A percentile compares a stretch with the other conserved stretches of the same genome.
phyloP scores from a whole-genome alignment of 1,140 invertebrate species.

The Caenorhabditis brenneri region DNA sequence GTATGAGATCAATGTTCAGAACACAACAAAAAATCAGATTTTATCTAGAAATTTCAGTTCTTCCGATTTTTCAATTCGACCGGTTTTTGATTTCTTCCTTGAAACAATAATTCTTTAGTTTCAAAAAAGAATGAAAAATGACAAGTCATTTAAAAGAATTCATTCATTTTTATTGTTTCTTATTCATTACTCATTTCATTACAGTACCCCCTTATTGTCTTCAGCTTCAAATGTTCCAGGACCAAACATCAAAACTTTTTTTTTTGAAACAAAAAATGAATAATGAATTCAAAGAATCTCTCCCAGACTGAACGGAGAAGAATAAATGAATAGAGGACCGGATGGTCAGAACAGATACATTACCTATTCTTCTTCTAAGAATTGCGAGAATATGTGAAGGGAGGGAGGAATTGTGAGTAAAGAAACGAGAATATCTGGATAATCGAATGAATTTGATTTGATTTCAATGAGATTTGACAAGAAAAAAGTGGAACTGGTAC shows the following conservation, averaged over 20 bases:
- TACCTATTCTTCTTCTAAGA: not conserved
- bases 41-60: no score
- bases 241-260: no score
- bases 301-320: not conserved
- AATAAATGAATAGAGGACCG: not conserved
- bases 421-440: not conserved
- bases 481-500: no score
- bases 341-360: not conserved
- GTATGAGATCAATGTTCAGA: no score
- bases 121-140: not conserved
- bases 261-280: not conserved
- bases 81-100: no score
- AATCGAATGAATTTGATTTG: not conserved
- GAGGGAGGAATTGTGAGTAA: not conserved
- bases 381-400: not conserved
- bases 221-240: no score
- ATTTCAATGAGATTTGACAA: no score
- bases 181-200: not conserved
- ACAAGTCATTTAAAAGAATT: not conserved
- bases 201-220: no score
- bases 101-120: not conserved
- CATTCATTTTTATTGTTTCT: no score
- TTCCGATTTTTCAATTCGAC: no score
- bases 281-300: not conserved
- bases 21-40: no score